Base-by-base conservation (phyloP, 2,888 invertebrate genomes). In the Drosophila kambysellisi region DNA sequence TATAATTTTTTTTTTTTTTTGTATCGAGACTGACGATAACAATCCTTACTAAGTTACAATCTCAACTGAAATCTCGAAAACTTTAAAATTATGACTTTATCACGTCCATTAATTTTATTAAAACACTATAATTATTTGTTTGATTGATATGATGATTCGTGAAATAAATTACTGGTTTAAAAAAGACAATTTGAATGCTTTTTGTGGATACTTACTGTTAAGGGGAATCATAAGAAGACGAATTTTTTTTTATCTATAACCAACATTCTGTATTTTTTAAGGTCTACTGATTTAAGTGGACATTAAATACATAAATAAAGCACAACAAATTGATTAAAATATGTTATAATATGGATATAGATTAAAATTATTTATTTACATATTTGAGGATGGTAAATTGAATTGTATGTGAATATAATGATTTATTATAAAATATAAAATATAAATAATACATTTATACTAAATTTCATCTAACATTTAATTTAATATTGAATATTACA, bases 1-100 rank as follows among this genome's bases (percentile, higher is more conserved):
- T 30, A n/a, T 5, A n/a, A 32, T 32, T 53, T 53, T 25, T 25
- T 53, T 53, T 25, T 25, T 25, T 25, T 25, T 30, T 54, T 17
- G 25, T 25, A 53, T 60, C 30, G 25, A 17, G 25, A 48, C 33
- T 20, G 20, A 12, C 25, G 37, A 67, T 58, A 52, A 67, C 15
- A 29, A 32, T 43, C 41, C 11, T 8, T 6, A 15, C 3, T 51
- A 51, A 41, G 20, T n/a, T n/a, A 46, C 32, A 39, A 57, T 33
- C 25, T 8, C 29, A 63, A 33, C 43, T 43, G 5, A 43, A 12
- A 41, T 15, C 7, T 39, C 12, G 25, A 43, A 8, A 43, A 8
- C 4, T 30, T 25, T 9, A 11, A 30, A 30, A 32, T 37, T n/a
- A 30, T 48, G 6, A 11, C 15, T 33, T 15, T 33, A 35, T 51